Conservation (phyloP, 2,888 invertebrate species). For the Rhingia rostrata region DNA sequence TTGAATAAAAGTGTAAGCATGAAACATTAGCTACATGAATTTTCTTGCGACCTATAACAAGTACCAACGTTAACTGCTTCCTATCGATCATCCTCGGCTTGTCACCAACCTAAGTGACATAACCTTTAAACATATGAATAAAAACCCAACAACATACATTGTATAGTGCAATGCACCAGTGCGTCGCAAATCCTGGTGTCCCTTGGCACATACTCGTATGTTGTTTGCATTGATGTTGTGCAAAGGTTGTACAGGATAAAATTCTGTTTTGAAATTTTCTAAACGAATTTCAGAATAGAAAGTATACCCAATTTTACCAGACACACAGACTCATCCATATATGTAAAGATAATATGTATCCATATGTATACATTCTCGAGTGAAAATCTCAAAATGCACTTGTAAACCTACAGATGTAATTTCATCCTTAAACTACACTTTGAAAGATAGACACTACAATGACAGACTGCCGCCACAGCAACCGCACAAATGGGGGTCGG, state of each 20-base stretch:
- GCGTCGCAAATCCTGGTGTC: conserved; percentile 26
- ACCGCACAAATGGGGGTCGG: not conserved
- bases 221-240: too few relatives aligned
- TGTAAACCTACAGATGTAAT: conserved; percentile 72
- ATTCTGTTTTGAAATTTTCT: conserved; percentile 22
- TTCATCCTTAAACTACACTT: conserved; percentile 71
- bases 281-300: conserved; percentile 26
- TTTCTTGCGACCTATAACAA: too few relatives aligned
- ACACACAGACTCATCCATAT: conserved; percentile 6
- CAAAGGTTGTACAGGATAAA: conserved; percentile 9
- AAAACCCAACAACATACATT: not conserved
- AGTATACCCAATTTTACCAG: not conserved
- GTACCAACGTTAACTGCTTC: not conserved
- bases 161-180: conserved; percentile 21
- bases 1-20: too few relatives aligned
- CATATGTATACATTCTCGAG: conserved; percentile 24
- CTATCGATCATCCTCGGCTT: not conserved
- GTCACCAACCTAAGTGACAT: not conserved
- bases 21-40: too few relatives aligned
- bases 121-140: not conserved
- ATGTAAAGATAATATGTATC: not conserved
- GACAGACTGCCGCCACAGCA: conserved; percentile 49
- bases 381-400: conserved; percentile 66
- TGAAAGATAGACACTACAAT: conserved; percentile 70
- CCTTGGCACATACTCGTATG: conserved; percentile 15